These are phyloP conservation scores for Dunckerocampus dactyliophorus DNA, from an alignment of 2,113 vertebrate species.

Conservation along the genomic window DNA sequence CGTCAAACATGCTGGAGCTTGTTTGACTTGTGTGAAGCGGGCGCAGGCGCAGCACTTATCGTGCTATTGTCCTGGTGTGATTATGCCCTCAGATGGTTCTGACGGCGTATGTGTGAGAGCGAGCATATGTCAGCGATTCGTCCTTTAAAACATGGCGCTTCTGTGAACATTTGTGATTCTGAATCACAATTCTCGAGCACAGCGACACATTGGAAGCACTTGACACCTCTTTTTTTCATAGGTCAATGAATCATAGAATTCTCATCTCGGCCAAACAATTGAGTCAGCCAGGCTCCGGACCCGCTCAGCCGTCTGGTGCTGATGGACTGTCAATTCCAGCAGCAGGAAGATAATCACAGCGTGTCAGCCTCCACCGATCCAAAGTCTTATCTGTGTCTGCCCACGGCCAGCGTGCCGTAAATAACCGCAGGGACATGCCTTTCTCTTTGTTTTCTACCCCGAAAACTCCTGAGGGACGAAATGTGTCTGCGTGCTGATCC, in stretches of 20 bases:
- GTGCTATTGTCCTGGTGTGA: too few relatives aligned
- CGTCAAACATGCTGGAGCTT: too few relatives aligned
- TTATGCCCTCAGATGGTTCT: background rate
- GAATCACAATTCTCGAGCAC: constrained; percentile 15
- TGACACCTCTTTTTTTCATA: constrained; percentile 45
- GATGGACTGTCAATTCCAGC: constrained; percentile 70
- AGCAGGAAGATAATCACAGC: constrained; percentile 63
- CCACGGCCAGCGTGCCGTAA: constrained; percentile 55
- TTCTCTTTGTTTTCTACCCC: constrained; percentile 54
- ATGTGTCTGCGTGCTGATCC: constrained; percentile 20
- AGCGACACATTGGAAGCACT: constrained; percentile 42
- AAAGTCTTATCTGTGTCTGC: constrained; percentile 71
- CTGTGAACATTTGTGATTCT: constrained; percentile 20
- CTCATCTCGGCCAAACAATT: constrained; percentile 52
- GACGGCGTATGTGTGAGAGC: constrained; percentile 2
- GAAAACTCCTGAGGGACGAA: constrained; percentile 22
- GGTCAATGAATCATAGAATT: constrained; percentile 62
- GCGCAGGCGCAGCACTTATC: too few relatives aligned
- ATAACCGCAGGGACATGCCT: constrained; percentile 59
- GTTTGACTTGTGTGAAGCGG: too few relatives aligned
- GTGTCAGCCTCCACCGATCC: constrained; percentile 71
- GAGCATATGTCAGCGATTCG: constrained; percentile 32
- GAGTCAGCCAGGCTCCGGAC: constrained; percentile 40
- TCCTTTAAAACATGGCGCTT: constrained; percentile 14
- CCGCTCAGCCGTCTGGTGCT: constrained; percentile 52